Evolutionary conservation across 1,140 invertebrate species (phyloP).

Genomic region (Mycetomoellerius zeteki): DNA sequence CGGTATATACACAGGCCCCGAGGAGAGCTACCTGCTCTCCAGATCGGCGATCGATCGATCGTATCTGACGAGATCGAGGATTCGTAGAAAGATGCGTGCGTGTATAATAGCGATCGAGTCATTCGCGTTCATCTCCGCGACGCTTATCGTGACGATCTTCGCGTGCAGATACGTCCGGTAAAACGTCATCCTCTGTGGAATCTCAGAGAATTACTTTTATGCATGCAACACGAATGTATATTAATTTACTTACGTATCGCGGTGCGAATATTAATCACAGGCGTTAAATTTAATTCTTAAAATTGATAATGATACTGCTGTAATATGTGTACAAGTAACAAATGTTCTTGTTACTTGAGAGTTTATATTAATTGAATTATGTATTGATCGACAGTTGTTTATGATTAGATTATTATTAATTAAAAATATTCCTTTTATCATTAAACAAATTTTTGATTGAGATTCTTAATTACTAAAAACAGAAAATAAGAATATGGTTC

Average conservation of each 20-base stretch:
- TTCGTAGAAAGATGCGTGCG: conserved; percentile 60
- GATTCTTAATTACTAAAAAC: background rate
- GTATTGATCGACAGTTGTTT: background rate
- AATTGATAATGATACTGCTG: background rate
- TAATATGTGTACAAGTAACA: background rate
- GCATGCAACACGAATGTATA: background rate
- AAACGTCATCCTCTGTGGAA: background rate
- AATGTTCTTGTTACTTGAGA: background rate
- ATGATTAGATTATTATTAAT: background rate
- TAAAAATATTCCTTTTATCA: background rate
- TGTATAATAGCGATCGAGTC: conserved; percentile 56
- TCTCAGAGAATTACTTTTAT: conserved; percentile 3
- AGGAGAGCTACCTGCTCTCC: conserved; percentile 67
- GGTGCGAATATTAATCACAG: background rate
- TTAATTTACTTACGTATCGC: background rate
- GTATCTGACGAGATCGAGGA: conserved; percentile 56
- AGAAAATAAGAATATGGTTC: background rate
- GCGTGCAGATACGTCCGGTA: background rate
- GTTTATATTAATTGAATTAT: conserved; percentile 3
- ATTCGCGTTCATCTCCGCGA: background rate
- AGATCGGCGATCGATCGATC: conserved; percentile 75
- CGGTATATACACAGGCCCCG: conserved; percentile 42
- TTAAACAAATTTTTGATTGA: background rate
- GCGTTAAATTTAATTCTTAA: background rate
- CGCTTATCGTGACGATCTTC: background rate